A percentile compares a stretch with the other conserved stretches of the same genome.
phyloP scores from a whole-genome alignment of 2,113 vertebrate genomes.

The Heterotis niloticus region DNA sequence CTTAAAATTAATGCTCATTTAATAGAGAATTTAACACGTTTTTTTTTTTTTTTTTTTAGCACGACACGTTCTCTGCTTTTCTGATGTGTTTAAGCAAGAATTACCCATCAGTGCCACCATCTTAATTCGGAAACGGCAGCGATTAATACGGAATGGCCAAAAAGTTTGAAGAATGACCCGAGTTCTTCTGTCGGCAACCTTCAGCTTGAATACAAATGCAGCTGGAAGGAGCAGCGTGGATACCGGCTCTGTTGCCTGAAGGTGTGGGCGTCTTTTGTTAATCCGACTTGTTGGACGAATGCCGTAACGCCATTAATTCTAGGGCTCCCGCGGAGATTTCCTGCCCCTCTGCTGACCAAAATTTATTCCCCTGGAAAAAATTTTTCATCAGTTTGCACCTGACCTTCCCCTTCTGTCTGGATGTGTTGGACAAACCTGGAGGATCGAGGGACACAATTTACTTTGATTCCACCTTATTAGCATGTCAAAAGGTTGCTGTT shows the following conservation, averaged over 20 bases:
- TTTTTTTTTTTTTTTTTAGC: no score
- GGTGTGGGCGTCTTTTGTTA: background rate
- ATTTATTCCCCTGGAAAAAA: background rate
- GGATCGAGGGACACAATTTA: background rate
- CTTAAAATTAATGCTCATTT: conserved; percentile 9
- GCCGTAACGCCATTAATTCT: background rate
- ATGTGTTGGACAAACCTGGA: background rate
- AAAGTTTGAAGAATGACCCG: background rate
- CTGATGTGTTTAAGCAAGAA: background rate
- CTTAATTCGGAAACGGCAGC: background rate
- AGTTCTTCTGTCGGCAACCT: background rate
- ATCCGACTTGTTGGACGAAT: background rate
- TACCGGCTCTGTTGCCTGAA: background rate
- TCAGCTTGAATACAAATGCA: conserved; percentile 8
- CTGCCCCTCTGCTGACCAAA: background rate
- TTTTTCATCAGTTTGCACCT: background rate
- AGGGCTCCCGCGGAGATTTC: background rate
- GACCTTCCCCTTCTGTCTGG: background rate
- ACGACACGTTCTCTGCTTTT: background rate
- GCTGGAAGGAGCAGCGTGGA: background rate
- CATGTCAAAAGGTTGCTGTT: background rate
- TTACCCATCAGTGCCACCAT: background rate
- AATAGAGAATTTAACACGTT: background rate
- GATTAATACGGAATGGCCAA: background rate
- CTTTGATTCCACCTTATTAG: background rate